Evolutionary conservation across 2,888 invertebrate species (phyloP), one percentile per base, ranked within the genome.

Genomic region (Isoperla grammatica): DNA sequence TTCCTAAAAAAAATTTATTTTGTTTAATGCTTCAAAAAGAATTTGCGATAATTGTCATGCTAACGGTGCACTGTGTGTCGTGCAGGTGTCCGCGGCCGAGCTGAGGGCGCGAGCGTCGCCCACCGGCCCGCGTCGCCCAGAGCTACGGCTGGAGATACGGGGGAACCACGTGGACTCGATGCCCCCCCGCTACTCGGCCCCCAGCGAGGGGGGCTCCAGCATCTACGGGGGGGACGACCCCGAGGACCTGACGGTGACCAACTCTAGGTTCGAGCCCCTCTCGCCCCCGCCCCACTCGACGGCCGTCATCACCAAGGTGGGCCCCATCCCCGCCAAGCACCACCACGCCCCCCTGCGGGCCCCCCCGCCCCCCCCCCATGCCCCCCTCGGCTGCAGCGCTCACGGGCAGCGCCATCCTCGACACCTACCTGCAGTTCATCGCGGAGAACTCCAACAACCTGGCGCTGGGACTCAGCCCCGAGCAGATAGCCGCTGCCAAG

Each of bases 351-450:
- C 48, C 46, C 53, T 19, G 57, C 59, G 50, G 57, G 62, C 60
- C 23, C 60, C 57, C 11, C 35, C 84, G 4, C 29, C 70, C 56
- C 68, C 76, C 73, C 58, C 68, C 23, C 23, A 58, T 58, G 20
- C 54, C 60, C 2, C 71, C 72, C 4, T 69, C 72, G 9, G 71
- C 72, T 8, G 71, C 71, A 17, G 73, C 76, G 68, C 80, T 86
- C 62, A 82, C 87, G 56, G 83, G 88, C 46, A 88, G 88, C 3
- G 88, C 90, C 2, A 81, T 93, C 59, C 76, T 93, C 63, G 92
- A 93, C 73, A 92, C 92, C 12, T 93, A 93, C 72, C 80, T 93
- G 63, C 92, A 93, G 73, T 86, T 90, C 69, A 90, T 93, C 69
- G 88, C 90, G 1, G 91, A 92, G 72, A 91, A 88, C 70, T 85